These are phyloP conservation scores for Phaethon lepturus DNA, from an alignment of 2,113 vertebrate species.

Conservation along the genomic window DNA sequence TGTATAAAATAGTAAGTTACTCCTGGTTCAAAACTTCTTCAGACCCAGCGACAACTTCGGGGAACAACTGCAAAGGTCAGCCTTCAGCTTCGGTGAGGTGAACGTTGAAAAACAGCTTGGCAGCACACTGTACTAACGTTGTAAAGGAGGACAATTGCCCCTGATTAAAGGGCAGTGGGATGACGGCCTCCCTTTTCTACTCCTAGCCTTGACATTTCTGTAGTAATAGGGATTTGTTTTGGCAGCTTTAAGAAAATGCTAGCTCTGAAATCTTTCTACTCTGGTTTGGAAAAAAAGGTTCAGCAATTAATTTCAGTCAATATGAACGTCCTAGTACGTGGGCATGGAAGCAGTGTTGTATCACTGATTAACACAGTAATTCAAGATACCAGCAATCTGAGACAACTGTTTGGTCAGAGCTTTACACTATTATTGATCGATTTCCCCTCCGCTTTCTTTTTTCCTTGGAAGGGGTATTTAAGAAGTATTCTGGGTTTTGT, in stretches of 20 bases:
- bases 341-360: not conserved
- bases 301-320: not conserved
- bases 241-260: slow-evolving; percentile 4
- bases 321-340: not conserved
- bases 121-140: not conserved
- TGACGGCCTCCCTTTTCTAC: not conserved
- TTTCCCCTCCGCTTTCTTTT: not conserved
- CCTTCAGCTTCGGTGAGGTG: slow-evolving; percentile 26
- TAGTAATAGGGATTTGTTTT: not conserved
- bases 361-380: not conserved
- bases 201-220: slow-evolving; percentile 7
- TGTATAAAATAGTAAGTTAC: not conserved
- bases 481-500: not conserved
- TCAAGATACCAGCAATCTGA: not conserved
- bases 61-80: slow-evolving; percentile 48
- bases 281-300: not conserved
- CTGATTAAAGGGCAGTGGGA: slow-evolving; percentile 45
- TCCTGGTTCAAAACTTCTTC: not conserved
- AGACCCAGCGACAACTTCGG: not conserved
- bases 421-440: not conserved
- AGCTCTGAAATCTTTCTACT: not conserved
- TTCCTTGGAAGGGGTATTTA: not conserved
- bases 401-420: not conserved
- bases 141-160: slow-evolving; percentile 1
- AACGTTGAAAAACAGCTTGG: slow-evolving; percentile 23